Percentiles rank a stretch among this genome's conserved stretches.
Evolutionary conservation across 2,888 invertebrate genomes (phyloP).

Genomic region (Meandrusa payeni): DNA sequence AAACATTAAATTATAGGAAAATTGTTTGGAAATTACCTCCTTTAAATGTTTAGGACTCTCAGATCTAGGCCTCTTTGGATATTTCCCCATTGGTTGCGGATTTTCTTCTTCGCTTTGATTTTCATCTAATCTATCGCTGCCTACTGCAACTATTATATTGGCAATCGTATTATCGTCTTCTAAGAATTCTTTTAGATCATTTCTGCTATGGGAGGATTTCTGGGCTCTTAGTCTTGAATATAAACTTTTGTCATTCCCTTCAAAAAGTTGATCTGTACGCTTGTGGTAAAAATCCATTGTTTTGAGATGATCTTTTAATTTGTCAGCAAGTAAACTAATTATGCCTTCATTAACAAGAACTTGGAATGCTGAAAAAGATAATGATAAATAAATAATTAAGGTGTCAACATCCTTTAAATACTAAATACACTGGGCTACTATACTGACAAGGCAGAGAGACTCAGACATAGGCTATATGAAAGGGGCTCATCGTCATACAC

Average conservation of each 20-base stretch:
- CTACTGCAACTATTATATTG: slow-evolving; percentile 64
- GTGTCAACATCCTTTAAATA: no score
- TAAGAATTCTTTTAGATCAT: slow-evolving; percentile 66
- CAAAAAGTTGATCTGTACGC: slow-evolving; percentile 21
- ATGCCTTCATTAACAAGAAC: slow-evolving; percentile 71
- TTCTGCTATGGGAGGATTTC: slow-evolving; percentile 46
- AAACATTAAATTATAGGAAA: no score
- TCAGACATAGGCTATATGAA: no score
- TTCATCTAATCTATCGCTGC: slow-evolving; percentile 64
- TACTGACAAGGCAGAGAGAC: no score
- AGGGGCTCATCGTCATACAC: no score
- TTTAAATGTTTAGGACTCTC: slow-evolving; percentile 49
- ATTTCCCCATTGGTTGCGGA: slow-evolving; percentile 38
- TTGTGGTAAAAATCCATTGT: slow-evolving; percentile 70
- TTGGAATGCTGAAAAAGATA: slow-evolving; percentile 62
- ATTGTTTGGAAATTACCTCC: slow-evolving; percentile 41
- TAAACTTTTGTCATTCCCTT: slow-evolving; percentile 34
- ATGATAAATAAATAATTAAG: no score
- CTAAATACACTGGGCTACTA: no score
- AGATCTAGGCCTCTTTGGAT: slow-evolving; percentile 54
- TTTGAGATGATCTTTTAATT: slow-evolving; percentile 56
- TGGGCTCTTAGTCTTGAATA: slow-evolving; percentile 52
- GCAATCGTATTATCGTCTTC: slow-evolving; percentile 75
- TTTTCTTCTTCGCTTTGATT: slow-evolving; percentile 60
- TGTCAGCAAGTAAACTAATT: slow-evolving; percentile 60